Evolutionary conservation across 1,140 invertebrate species (phyloP).

Genomic region (Drosophila busckii): DNA sequence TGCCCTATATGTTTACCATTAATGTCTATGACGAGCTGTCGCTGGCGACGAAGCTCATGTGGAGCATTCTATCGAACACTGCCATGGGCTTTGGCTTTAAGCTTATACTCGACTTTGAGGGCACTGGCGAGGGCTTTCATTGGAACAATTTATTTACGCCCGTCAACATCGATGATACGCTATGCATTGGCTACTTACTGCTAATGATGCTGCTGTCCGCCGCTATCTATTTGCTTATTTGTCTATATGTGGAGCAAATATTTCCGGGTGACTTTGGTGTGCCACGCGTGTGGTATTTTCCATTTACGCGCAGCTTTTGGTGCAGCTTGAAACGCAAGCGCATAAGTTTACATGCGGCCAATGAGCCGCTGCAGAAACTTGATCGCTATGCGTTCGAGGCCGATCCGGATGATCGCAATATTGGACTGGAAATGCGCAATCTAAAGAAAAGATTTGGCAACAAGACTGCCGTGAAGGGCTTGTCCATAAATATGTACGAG

Average conservation of each 20-base stretch:
- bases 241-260: constrained; percentile 88
- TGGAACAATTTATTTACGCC: constrained; percentile 86
- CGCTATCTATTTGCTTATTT: constrained; percentile 83
- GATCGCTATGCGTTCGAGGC: constrained; percentile 80
- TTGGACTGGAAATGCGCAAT: constrained; percentile 84
- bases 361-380: constrained; percentile 14
- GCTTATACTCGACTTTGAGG: constrained; percentile 81
- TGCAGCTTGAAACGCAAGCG: constrained; percentile 47
- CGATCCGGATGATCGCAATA: constrained; percentile 80
- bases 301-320: constrained; percentile 83
- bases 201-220: constrained; percentile 84
- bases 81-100: constrained; percentile 88
- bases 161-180: constrained; percentile 85
- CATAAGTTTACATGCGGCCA: constrained; percentile 39
- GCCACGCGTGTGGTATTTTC: constrained; percentile 87
- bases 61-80: constrained; percentile 85
- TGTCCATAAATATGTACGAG: constrained; percentile 85
- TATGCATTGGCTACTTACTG: constrained; percentile 84
- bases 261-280: constrained; percentile 86
- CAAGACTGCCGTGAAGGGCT: constrained; percentile 85
- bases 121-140: constrained; percentile 77
- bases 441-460: constrained; percentile 83
- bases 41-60: constrained; percentile 80
- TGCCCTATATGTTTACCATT: constrained; percentile 85
- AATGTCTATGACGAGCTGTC: constrained; percentile 82